These are phyloP conservation scores for Oophaga sylvatica DNA, from an alignment of 2,797 vertebrate genomes.

Conservation along the genomic window DNA sequence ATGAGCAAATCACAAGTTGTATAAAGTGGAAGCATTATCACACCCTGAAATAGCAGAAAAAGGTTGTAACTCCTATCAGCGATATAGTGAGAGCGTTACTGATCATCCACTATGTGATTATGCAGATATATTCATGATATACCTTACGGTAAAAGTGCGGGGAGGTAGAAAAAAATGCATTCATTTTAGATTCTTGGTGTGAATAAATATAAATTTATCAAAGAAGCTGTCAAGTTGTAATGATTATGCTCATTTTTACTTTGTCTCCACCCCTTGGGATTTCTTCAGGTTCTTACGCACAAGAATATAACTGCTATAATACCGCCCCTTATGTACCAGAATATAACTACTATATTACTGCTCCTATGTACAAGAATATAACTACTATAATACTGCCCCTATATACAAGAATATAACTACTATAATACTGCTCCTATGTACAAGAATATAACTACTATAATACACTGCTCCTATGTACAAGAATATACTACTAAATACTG, in stretches of 20 bases:
- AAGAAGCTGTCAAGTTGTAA: background rate
- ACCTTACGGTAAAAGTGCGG: background rate
- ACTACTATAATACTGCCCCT: slow-evolving; percentile 21
- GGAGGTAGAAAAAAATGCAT: background rate
- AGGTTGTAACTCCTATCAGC: background rate
- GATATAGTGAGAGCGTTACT: background rate
- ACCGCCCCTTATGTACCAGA: background rate
- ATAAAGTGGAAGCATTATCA: background rate
- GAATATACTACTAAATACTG: slow-evolving; percentile 25
- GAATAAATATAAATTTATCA: background rate
- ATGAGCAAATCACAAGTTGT: slow-evolving; percentile 15
- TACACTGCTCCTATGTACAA: slow-evolving; percentile 7
- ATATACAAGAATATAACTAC: slow-evolving; percentile 16
- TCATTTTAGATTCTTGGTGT: background rate
- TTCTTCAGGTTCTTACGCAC: background rate
- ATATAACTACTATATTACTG: slow-evolving; percentile 16
- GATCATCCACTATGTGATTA: background rate
- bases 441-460: slow-evolving; percentile 31
- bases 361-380: slow-evolving; percentile 14
- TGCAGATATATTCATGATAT: background rate
- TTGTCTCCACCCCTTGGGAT: background rate
- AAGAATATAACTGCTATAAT: slow-evolving; percentile 6
- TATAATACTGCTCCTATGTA: slow-evolving; percentile 16
- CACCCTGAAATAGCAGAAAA: background rate
- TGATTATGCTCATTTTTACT: background rate